Conservation (phyloP, 2,113 vertebrate genomes). For the Platycercus adscitus region DNA sequence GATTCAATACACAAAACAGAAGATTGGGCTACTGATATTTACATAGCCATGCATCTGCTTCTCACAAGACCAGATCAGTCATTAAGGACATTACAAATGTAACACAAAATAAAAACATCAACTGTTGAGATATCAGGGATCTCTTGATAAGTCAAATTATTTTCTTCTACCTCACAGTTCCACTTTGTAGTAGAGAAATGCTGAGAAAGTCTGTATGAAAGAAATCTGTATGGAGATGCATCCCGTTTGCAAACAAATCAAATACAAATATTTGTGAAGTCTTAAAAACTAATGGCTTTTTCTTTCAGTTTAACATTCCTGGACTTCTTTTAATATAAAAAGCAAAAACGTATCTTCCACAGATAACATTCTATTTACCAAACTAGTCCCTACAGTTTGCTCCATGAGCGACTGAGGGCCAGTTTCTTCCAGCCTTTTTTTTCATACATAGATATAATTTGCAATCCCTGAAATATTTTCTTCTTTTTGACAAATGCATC, state of each 20-base stretch:
- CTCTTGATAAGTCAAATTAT: neutral
- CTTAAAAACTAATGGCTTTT: neutral
- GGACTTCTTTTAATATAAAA: neutral
- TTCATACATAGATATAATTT: neutral
- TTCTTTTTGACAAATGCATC: neutral
- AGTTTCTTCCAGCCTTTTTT: neutral
- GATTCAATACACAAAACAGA: neutral
- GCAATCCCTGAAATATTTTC: neutral
- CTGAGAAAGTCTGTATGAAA: neutral
- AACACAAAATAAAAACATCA: neutral
- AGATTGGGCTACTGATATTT: neutral
- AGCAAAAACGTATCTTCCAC: neutral
- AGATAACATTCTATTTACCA: neutral
- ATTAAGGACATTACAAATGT: neutral
- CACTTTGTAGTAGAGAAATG: neutral
- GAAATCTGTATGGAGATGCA: neutral
- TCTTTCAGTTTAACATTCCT: neutral
- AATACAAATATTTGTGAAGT: neutral
- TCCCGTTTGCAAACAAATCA: neutral
- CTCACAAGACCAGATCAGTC: neutral
- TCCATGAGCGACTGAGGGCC: fast-evolving
- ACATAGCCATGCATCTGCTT: fast-evolving
- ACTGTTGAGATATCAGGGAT: neutral
- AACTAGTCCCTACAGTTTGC: neutral
- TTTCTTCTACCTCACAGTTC: neutral